These are phyloP conservation scores for Atrichornis clamosus DNA, from an alignment of 2,113 vertebrate species.

Conservation along the genomic window DNA sequence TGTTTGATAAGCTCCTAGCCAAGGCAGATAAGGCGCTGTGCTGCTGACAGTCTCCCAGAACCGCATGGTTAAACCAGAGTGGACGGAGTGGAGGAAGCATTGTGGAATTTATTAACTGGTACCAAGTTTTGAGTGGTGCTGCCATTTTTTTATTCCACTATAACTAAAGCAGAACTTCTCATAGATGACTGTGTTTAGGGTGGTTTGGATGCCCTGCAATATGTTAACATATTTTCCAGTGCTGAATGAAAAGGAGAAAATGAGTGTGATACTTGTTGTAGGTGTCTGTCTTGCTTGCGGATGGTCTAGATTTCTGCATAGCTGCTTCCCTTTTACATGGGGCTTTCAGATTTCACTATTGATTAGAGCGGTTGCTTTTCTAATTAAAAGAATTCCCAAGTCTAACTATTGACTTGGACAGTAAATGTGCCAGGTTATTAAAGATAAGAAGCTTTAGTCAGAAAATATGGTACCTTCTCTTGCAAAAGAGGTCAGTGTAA, in stretches of 20 bases:
- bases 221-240: conserved; percentile 14
- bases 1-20: background rate
- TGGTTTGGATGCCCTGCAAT: background rate
- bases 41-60: background rate
- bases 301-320: background rate
- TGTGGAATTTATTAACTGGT: background rate
- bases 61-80: background rate
- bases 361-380: background rate
- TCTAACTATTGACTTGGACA: background rate
- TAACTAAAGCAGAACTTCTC: background rate
- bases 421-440: background rate
- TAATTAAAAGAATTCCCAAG: conserved; percentile 42
- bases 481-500: conserved; percentile 54
- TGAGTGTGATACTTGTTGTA: background rate
- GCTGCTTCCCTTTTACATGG: background rate
- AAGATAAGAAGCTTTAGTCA: conserved; percentile 36
- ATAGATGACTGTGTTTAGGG: background rate
- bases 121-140: background rate
- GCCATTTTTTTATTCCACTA: background rate
- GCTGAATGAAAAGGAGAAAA: conserved; percentile 7
- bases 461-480: conserved; percentile 24
- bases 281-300: background rate
- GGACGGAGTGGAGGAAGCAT: background rate
- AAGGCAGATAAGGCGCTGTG: background rate
- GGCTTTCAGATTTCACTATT: background rate